Base-by-base conservation (phyloP, 2,113 vertebrate species). In the Terrapene triunguis region DNA sequence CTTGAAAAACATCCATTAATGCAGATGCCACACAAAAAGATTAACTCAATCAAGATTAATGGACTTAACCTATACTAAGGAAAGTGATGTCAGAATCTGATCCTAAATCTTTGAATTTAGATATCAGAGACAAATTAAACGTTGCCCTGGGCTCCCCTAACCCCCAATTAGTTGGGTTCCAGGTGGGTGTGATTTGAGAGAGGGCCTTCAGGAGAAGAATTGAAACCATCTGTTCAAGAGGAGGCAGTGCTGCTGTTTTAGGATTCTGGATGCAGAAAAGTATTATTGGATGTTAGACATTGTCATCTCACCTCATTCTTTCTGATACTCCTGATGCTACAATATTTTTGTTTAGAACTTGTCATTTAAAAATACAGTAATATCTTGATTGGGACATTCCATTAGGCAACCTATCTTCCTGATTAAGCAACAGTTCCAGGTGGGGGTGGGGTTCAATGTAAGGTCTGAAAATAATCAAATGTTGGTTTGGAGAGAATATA, bases 301-400 rank as follows among this genome's bases (percentile, higher is more conserved):
- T 0, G 47, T 85, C 0, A 78, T 1, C 2, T 84, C 6, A 44
- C 32, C 27, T 62, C 57, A 29, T 62, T 62, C 57, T 32, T 59
- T 62, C 57, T 32, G 12, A 32, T 62, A 13, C 29, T 14, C 29
- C 35, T 22, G n/a, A 72, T 72, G 90, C 51, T 82, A 84, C 32
- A 84, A 65, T 1, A 38, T 1, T 3, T 1, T 53, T 8, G 72
- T 82, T 5, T 57, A 65, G 89, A 90, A 22, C 0, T 0, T 0
- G 11, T 11, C 47, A 4, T 72, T 86, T 88, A 85, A 53, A 2
- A 1, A 69, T 78, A 69, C 8, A 91, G 54, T 50, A 19, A 11
- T 32, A 38, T 74, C 3, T 83, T 57, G 32, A 35, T 5, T 27
- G 9, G 2, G 72, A 79, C 55, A 53, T 1, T 2, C 25, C 8